Percentiles rank a stretch among this genome's conserved stretches.
Conservation (phyloP, 2,888 invertebrate genomes). For the Platycnemis pennipes region DNA sequence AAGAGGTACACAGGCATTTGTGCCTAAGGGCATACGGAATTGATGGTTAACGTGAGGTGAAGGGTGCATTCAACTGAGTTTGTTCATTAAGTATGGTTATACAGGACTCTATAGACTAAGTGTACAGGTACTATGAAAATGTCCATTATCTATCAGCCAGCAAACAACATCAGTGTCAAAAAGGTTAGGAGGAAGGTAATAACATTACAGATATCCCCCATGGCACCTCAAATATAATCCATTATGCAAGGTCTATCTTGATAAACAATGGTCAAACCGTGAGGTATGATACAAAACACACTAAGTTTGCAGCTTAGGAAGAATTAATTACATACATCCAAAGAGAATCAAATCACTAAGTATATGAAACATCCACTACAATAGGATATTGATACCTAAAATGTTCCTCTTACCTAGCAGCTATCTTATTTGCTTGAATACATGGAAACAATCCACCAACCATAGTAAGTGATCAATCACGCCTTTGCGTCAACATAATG, state of each 20-base stretch:
- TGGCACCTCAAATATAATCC: background rate
- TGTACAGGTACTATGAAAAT: background rate
- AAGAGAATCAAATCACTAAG: background rate
- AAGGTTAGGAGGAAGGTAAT: background rate
- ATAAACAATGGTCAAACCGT: background rate
- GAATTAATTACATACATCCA: conserved; percentile 17
- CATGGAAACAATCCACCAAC: background rate
- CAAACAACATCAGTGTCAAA: background rate
- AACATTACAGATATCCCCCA: background rate
- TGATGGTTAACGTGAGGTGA: background rate
- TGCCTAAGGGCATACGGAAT: background rate
- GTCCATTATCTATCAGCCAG: background rate
- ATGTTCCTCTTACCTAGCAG: background rate
- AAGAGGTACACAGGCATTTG: no score
- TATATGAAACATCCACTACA: conserved; percentile 21
- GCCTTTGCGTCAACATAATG: background rate
- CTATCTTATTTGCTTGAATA: background rate
- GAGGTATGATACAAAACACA: conserved; percentile 3
- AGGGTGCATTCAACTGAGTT: background rate
- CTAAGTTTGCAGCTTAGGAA: conserved; percentile 11
- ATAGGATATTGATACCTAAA: background rate
- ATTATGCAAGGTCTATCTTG: background rate
- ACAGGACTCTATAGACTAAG: background rate
- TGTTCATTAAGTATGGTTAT: background rate
- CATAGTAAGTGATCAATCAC: background rate